Base-by-base conservation (phyloP, 2,888 invertebrate species). In the Callyntrura guangdongensis region DNA sequence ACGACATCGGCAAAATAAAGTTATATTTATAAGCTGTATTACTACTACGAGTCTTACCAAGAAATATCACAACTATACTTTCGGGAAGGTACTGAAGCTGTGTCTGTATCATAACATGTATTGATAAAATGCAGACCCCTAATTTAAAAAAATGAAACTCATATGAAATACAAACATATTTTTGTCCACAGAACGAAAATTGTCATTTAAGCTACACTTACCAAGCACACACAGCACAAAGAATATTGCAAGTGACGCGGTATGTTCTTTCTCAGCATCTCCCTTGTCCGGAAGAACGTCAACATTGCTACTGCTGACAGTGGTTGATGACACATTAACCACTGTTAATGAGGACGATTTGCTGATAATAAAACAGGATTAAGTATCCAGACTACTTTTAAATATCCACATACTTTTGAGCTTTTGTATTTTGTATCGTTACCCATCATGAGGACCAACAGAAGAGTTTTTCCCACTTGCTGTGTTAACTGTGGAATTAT, bases 81-180 rank as follows among this genome's bases (percentile, higher is more conserved):
- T 99, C 99, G 0, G 99, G 99, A 53, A 99, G 96, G 95, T 99
- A 99, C 94, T 99, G 98, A 94, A 99, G 98, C 94, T 99, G 98
- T 12, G 98, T 99, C 95, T 98, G 98, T 36, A 99, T 96, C 97
- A 99, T 97, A 4, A 98, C 96, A 95, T 99, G 99, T 93, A 99
- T 99, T 36, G 99, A 95, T 79, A 99, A 95, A 93, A 99, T 99
- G 85, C 99, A 99, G 89, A 99, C 95, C 81, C 99, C 99, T 95
- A 94, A 0, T 20, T 47, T 11, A 92, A 17, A 64, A 64, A 20
- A 74, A 67, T 27, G 20, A 27, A n/a, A 72, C 6, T 49, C n/a
- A n/a, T n/a, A n/a, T n/a, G 2, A 77, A 74, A 74, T 27, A 45
- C n/a, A n/a, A n/a, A n/a, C n/a, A n/a, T n/a, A n/a, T n/a, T n/a